Evolutionary conservation across 35 echinoderm and acorn worm species (phyloP).

Genomic region (Ophioderma brevispina): DNA sequence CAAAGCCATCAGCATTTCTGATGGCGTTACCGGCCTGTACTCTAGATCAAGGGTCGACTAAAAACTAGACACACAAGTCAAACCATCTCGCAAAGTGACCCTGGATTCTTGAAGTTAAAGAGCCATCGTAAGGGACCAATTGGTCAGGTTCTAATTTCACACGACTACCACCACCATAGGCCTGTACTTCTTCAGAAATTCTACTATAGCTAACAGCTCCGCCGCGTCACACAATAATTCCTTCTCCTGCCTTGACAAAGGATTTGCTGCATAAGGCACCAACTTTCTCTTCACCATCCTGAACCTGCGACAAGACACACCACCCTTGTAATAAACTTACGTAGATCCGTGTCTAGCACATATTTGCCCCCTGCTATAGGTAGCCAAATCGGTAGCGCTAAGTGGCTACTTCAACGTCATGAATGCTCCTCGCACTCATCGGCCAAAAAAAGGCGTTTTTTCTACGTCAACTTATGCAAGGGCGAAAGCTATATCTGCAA

Average conservation of each 20-base stretch:
- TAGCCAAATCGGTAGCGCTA: conserved; percentile 10
- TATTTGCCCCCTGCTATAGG: background rate
- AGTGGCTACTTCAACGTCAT: background rate
- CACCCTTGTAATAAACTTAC: conserved; percentile 13
- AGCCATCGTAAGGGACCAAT: conserved; percentile 38
- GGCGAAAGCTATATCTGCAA: background rate
- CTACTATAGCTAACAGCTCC: conserved; percentile 61
- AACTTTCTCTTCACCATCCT: conserved; percentile 63
- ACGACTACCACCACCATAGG: background rate
- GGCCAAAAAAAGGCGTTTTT: background rate
- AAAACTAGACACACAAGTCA: background rate
- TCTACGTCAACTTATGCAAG: background rate
- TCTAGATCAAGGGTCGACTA: conserved; percentile 23
- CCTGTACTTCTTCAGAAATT: conserved; percentile 41
- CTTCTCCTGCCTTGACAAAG: conserved; percentile 14
- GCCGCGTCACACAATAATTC: conserved; percentile 58
- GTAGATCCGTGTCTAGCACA: conserved; percentile 33
- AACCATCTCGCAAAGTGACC: conserved; percentile 40
- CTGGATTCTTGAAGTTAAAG: conserved; percentile 51
- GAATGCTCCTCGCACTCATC: background rate
- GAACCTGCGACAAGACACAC: conserved; percentile 35
- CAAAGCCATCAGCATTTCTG: conserved; percentile 46
- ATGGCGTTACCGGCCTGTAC: conserved; percentile 18
- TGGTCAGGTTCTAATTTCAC: conserved; percentile 11
- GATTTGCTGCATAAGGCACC: conserved; percentile 51